Conservation (phyloP, 2,888 invertebrate genomes). For the Xylophagus ater region DNA sequence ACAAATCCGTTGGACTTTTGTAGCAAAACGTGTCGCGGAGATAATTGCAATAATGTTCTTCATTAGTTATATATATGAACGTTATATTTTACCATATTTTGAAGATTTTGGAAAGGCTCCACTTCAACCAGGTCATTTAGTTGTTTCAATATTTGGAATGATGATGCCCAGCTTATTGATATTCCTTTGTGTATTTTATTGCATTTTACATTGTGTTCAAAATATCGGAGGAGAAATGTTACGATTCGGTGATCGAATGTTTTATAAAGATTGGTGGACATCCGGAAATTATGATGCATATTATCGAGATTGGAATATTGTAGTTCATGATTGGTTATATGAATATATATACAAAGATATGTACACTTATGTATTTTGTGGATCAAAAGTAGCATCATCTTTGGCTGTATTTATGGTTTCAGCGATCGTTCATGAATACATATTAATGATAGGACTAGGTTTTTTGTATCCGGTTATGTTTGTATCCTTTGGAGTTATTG, state of each 20-base stretch:
- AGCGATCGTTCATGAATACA: slow-evolving; percentile 72
- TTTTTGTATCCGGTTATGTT: slow-evolving; percentile 78
- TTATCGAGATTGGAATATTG: slow-evolving; percentile 81
- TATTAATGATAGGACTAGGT: slow-evolving; percentile 61
- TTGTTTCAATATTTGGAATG: slow-evolving; percentile 51
- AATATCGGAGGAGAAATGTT: slow-evolving; percentile 83
- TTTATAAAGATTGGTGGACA: slow-evolving; percentile 86
- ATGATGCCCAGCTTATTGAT: slow-evolving; percentile 58
- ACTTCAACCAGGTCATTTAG: slow-evolving; percentile 38
- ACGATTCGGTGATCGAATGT: slow-evolving; percentile 66
- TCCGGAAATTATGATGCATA: slow-evolving; percentile 60
- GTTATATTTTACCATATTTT: slow-evolving; percentile 58
- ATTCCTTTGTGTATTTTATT: slow-evolving; percentile 63
- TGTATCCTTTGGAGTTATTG: slow-evolving; percentile 58
- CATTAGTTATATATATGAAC: slow-evolving; percentile 62
- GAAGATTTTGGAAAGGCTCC: slow-evolving; percentile 46
- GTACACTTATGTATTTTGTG: slow-evolving; percentile 32
- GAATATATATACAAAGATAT: slow-evolving; percentile 71
- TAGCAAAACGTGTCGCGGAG: slow-evolving; percentile 56
- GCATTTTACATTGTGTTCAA: slow-evolving; percentile 73
- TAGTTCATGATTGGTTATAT: slow-evolving; percentile 84
- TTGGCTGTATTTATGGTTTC: slow-evolving; percentile 60
- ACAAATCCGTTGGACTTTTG: slow-evolving; percentile 57
- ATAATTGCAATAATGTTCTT: slow-evolving; percentile 58
- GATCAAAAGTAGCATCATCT: slow-evolving; percentile 42